These are phyloP conservation scores for Raja brachyura DNA, from an alignment of 2,113 vertebrate species.

Conservation along the genomic window DNA sequence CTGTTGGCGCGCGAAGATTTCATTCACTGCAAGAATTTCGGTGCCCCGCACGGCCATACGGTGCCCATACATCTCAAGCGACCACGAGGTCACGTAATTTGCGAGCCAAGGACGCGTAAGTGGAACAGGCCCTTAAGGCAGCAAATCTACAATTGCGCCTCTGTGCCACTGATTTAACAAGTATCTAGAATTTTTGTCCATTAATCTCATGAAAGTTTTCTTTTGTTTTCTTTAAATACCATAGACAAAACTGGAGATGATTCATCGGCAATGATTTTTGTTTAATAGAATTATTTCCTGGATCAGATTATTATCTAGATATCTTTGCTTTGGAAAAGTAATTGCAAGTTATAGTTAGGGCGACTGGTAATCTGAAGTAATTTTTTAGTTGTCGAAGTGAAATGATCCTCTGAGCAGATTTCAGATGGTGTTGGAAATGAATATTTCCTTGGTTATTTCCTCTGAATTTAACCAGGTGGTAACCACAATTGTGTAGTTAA, in stretches of 20 bases:
- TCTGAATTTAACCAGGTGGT: neutral
- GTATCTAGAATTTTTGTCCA: neutral
- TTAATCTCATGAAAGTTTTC: neutral
- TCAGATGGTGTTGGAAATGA: neutral
- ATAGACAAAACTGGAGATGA: neutral
- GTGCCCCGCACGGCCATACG: no score
- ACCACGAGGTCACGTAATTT: no score
- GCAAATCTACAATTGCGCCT: no score
- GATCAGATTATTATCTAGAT: neutral
- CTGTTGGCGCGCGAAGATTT: no score
- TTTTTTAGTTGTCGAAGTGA: neutral
- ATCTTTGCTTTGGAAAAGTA: neutral
- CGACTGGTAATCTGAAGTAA: neutral
- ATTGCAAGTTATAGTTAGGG: neutral
- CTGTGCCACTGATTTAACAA: no score
- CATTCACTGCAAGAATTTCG: no score
- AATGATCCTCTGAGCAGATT: neutral
- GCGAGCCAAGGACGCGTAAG: no score
- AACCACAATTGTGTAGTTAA: neutral
- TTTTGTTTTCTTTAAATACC: neutral
- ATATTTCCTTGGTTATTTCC: neutral
- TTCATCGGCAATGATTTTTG: neutral
- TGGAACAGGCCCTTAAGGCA: no score
- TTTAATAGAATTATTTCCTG: neutral
- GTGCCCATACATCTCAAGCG: no score